Evolutionary conservation across 2,113 vertebrate species (phyloP).

Genomic region (Hylia prasina): DNA sequence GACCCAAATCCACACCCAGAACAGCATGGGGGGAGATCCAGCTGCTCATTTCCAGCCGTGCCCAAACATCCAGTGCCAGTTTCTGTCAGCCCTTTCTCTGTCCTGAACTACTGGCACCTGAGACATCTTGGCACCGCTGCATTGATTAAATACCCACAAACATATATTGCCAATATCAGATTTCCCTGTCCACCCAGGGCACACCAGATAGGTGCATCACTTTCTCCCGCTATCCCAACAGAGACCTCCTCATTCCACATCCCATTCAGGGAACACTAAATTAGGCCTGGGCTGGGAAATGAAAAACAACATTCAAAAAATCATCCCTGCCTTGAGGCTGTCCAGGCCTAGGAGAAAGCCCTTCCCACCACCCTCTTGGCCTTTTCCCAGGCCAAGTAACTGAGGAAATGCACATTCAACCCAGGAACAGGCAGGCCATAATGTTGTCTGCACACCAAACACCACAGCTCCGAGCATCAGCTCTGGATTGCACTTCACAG

Average conservation of each 20-base stretch:
- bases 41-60: background rate
- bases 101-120: too few species aligned
- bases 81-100: background rate
- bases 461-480: background rate
- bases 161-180: background rate
- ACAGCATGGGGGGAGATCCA: too few species aligned
- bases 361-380: background rate
- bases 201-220: too few species aligned
- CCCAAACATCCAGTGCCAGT: background rate
- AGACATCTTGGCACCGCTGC: background rate
- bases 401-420: background rate
- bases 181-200: background rate
- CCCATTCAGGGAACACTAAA: background rate
- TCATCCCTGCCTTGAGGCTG: too few species aligned
- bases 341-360: background rate
- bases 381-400: background rate
- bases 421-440: too few species aligned
- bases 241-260: background rate
- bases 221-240: background rate
- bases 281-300: background rate
- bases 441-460: too few species aligned
- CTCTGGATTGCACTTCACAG: background rate
- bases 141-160: background rate
- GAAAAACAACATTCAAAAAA: background rate
- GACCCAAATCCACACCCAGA: background rate